phyloP scores from a whole-genome alignment of 2,113 vertebrate species.

The Nyctereutes procyonoides region DNA sequence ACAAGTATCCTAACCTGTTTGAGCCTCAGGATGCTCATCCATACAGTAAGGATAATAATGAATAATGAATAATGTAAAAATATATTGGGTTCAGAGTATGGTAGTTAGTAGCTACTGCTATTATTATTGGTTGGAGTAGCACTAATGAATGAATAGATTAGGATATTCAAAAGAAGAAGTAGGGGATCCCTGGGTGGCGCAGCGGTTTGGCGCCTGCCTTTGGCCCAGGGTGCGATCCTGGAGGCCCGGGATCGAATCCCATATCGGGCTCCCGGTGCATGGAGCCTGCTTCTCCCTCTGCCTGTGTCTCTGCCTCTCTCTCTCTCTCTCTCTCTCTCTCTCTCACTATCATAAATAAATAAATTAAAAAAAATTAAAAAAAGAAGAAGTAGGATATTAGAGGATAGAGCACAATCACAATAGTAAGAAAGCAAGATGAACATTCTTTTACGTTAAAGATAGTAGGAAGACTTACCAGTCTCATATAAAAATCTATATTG shows the following conservation, averaged over 20 bases:
- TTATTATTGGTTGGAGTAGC: neutral
- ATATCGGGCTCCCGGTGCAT: too few species aligned
- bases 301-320: too few species aligned
- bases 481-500: constrained; percentile 13
- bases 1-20: neutral
- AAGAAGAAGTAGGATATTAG: neutral
- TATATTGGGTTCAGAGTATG: neutral
- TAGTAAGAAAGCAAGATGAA: neutral
- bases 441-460: neutral
- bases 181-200: too few species aligned
- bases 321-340: too few species aligned
- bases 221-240: too few species aligned
- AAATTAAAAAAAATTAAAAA: too few species aligned
- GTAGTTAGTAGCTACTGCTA: neutral
- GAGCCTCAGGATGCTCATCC: neutral
- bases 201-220: too few species aligned
- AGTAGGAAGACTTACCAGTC: neutral
- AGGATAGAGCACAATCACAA: neutral
- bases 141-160: neutral
- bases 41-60: neutral
- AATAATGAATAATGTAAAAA: neutral
- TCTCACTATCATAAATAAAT: too few species aligned
- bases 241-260: too few species aligned
- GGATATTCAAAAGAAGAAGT: neutral
- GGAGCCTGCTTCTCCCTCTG: too few species aligned